Base-by-base conservation (phyloP, 2,797 vertebrate genomes). In the Alosa sapidissima region DNA sequence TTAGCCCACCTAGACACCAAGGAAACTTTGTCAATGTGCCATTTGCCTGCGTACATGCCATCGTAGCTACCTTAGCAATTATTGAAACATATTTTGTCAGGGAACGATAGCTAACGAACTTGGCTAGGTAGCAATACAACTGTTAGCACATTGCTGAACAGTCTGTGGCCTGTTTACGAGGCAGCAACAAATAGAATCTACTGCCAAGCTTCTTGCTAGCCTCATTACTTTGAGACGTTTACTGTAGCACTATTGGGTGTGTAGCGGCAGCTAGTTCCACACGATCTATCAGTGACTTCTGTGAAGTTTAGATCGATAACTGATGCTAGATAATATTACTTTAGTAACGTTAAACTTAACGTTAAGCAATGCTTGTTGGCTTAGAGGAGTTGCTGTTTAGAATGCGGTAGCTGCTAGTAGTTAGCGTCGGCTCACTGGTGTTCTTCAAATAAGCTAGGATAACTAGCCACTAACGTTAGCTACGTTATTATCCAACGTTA, bases 91-190 rank as follows among this genome's bases (percentile, higher is more conserved):
- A 75, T 75, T 75, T 45, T n/a, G 72, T 78, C 72, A 78, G 72
- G 45, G 6, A 45, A 21, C 3, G 72, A 47, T 47, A 19, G 72
- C 41, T 45, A 45, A 78, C 72, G 41, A 78, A 78, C 41, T 47
- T 78, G 72, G 72, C 65, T 78, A 33, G 65, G 24, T 75, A 81
- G 84, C 54, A n/a, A 84, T 75, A 24, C 33, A 84, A 21, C 65
- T 41, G 72, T 9, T 68, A 62, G 54, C 41, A 19, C n/a, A 16
- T 36, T 52, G 65, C 48, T 51, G 65, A 62, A 65, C 21, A 45
- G 36, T 28, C 28, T 45, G 60, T 83, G 36, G 48, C 83, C 65
- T 16, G 28, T 72, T 84, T 52, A 84, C 83, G 14, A 48, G 36
- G 21, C 47, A 75, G 65, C 6, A 84, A 51, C 47, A 19, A 51